Evolutionary conservation across 2,797 vertebrate genomes (phyloP).

Genomic region (Pseudopleuronectes americanus): DNA sequence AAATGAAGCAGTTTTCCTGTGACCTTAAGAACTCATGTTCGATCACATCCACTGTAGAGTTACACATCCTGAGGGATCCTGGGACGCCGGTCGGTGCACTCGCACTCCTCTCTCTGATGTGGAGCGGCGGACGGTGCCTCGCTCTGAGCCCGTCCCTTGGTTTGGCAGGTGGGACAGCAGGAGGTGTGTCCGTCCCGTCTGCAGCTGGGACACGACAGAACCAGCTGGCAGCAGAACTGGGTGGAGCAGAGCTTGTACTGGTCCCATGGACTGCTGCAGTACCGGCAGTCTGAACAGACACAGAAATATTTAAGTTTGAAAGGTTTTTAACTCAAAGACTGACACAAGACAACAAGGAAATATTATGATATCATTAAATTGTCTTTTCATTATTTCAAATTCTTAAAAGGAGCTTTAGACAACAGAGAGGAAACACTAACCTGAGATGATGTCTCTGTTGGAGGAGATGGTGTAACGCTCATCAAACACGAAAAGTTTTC

Average conservation of each 20-base stretch:
- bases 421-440: constrained; percentile 75
- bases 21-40: background rate
- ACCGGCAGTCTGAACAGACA: constrained; percentile 87
- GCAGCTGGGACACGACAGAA: constrained; percentile 89
- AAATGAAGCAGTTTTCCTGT: background rate
- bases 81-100: constrained; percentile 89
- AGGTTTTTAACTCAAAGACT: background rate
- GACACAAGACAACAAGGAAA: background rate
- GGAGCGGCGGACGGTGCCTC: background rate
- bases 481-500: constrained; percentile 98
- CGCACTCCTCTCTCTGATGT: constrained; percentile 90
- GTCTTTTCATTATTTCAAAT: too few species aligned
- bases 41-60: background rate
- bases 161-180: constrained; percentile 91
- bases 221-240: constrained; percentile 90
- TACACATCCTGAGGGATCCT: constrained; percentile 87
- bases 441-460: constrained; percentile 90
- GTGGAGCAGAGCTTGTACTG: constrained; percentile 92
- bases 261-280: constrained; percentile 92
- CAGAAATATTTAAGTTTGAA: background rate
- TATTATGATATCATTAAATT: too few species aligned
- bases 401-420: background rate
- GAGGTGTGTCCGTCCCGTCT: constrained; percentile 85
- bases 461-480: constrained; percentile 92
- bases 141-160: constrained; percentile 76